These are phyloP conservation scores for Encarsia formosa DNA, from an alignment of 2,888 invertebrate genomes.

Conservation along the genomic window DNA sequence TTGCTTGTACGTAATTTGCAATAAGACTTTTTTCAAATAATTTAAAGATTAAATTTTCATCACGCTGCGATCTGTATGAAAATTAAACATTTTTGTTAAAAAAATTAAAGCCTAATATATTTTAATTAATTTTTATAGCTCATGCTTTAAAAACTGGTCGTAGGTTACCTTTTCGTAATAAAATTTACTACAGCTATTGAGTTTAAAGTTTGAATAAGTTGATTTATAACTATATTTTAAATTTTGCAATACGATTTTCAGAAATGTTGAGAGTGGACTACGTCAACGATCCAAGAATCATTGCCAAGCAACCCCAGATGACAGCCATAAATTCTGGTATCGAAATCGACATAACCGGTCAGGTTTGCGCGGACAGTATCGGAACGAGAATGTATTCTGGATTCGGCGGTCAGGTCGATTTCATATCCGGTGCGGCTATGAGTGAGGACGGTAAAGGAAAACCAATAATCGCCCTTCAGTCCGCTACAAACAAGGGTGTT, in stretches of 20 bases:
- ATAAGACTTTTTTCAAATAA: too few relatives aligned
- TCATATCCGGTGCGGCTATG: conserved; percentile 63
- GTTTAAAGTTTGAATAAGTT: too few relatives aligned
- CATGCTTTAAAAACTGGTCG: too few relatives aligned
- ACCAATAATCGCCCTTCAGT: conserved; percentile 64
- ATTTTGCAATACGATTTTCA: too few relatives aligned
- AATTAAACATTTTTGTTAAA: too few relatives aligned
- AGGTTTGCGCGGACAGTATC: conserved; percentile 90
- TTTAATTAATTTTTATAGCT: too few relatives aligned
- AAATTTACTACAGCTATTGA: too few relatives aligned
- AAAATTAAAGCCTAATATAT: too few relatives aligned
- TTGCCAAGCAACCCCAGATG: conserved; percentile 83
- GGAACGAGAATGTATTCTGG: conserved; percentile 69
- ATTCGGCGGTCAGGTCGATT: conserved; percentile 66
- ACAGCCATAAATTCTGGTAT: conserved; percentile 96
- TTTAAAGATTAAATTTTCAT: too few relatives aligned
- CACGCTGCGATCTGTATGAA: too few relatives aligned
- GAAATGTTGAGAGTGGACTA: conserved; percentile 88
- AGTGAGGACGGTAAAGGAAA: conserved; percentile 63
- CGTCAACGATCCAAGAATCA: conserved; percentile 78
- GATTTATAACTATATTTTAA: not conserved
- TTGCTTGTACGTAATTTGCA: too few relatives aligned
- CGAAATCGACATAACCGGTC: conserved; percentile 91
- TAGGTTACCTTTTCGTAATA: too few relatives aligned
- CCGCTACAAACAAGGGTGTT: conserved; percentile 57